These are phyloP conservation scores for Aythya baeri DNA, from an alignment of 2,113 vertebrate species.

Conservation along the genomic window DNA sequence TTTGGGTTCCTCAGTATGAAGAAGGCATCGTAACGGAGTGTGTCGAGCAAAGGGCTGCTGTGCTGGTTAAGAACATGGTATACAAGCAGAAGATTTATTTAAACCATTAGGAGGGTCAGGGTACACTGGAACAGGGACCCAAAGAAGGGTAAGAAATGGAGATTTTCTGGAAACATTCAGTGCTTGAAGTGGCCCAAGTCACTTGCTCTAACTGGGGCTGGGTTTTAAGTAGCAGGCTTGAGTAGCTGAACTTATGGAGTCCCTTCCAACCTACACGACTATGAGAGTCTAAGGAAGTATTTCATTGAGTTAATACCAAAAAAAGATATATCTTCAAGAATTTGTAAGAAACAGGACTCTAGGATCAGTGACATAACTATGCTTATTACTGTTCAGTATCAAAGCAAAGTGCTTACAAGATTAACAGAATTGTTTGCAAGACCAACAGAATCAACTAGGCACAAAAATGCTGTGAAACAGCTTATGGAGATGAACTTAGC, in stretches of 20 bases:
- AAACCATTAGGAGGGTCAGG: neutral
- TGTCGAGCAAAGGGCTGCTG: neutral
- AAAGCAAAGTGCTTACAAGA: neutral
- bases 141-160: neutral
- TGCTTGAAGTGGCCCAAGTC: neutral
- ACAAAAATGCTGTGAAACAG: neutral
- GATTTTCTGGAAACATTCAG: neutral
- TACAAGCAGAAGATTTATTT: neutral
- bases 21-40: neutral
- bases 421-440: slow-evolving; percentile 4
- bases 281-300: neutral
- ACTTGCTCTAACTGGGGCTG: neutral
- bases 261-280: neutral
- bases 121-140: neutral
- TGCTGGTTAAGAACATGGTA: neutral
- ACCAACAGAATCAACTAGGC: neutral
- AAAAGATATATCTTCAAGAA: neutral
- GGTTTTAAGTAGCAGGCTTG: neutral
- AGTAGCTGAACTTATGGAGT: neutral
- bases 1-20: neutral
- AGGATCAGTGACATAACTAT: neutral
- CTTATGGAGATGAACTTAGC: neutral
- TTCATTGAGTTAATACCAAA: neutral
- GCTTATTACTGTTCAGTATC: neutral
- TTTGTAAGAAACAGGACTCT: neutral